These are phyloP conservation scores for Heliconius congener DNA, from an alignment of 1,140 invertebrate genomes.

Conservation along the genomic window DNA sequence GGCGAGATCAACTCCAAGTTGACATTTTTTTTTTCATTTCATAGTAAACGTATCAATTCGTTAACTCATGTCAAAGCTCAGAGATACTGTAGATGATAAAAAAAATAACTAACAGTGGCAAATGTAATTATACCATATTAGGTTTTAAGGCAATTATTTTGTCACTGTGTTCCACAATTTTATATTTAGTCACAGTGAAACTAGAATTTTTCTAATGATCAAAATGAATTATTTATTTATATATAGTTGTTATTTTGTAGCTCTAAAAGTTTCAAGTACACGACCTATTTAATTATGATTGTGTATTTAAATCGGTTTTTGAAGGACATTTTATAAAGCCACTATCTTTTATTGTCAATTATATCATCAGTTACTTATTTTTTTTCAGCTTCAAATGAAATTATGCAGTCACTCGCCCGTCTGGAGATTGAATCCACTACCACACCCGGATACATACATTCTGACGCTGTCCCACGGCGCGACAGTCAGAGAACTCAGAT, in stretches of 20 bases:
- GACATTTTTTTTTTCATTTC: not conserved
- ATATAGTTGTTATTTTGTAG: not conserved
- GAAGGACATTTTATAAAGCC: no score
- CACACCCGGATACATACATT: no score
- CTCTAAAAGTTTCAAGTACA: constrained; percentile 4
- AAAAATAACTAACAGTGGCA: constrained; percentile 17
- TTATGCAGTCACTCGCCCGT: no score
- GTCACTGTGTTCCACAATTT: constrained; percentile 11
- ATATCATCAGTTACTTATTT: no score
- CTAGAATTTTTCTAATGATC: constrained; percentile 17
- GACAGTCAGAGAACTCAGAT: no score
- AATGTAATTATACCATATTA: constrained; percentile 29
- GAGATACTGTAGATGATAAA: not conserved
- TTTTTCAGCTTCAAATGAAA: no score
- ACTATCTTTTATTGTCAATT: no score
- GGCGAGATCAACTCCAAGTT: no score
- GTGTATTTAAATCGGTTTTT: not conserved
- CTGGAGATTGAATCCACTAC: no score
- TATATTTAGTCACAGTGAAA: constrained; percentile 15
- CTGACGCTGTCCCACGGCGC: no score
- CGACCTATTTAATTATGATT: not conserved
- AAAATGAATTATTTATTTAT: constrained; percentile 16
- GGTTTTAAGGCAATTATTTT: constrained; percentile 28
- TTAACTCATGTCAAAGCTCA: constrained; percentile 17
- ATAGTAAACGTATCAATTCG: constrained; percentile 17